Percentiles rank a stretch among this genome's conserved stretches.
Evolutionary conservation across 1,140 invertebrate species (phyloP).

Genomic region (Magallana gigas): DNA sequence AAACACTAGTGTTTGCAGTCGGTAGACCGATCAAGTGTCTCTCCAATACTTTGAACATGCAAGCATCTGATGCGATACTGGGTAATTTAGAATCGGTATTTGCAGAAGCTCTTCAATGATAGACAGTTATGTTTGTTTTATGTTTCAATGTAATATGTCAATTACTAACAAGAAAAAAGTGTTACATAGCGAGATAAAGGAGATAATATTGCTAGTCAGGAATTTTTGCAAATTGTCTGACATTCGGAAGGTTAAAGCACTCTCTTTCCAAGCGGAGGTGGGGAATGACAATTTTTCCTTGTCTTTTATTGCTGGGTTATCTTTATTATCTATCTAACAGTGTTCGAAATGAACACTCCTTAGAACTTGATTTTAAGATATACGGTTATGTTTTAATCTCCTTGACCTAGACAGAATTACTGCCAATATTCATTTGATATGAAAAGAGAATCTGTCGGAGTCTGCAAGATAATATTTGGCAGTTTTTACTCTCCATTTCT

Average conservation of each 20-base stretch:
- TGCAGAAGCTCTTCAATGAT: conserved; percentile 12
- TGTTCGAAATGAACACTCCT: conserved; percentile 19
- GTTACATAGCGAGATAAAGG: conserved; percentile 27
- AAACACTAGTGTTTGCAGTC: neutral
- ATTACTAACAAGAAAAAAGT: conserved; percentile 38
- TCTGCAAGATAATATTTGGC: neutral
- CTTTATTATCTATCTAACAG: conserved; percentile 7
- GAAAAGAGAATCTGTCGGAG: neutral
- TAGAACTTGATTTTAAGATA: conserved; percentile 17
- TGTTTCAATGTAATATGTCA: conserved; percentile 38
- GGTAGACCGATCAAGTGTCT: neutral
- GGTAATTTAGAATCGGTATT: conserved; percentile 26
- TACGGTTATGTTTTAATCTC: neutral
- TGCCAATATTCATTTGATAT: conserved; percentile 34
- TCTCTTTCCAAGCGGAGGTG: conserved; percentile 3
- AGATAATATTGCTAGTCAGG: conserved; percentile 25
- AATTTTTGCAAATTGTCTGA: conserved; percentile 17
- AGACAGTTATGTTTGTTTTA: conserved; percentile 31
- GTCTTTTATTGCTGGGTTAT: conserved; percentile 10
- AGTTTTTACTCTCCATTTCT: neutral
- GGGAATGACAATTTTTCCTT: neutral
- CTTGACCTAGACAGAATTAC: conserved; percentile 7
- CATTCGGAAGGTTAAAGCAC: neutral
- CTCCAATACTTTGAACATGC: neutral
- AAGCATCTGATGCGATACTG: neutral